A percentile compares a stretch with the other conserved stretches of the same genome.
These are phyloP conservation scores for Lampris megalopsis DNA, from an alignment of 2,113 vertebrate species.

Conservation along the genomic window DNA sequence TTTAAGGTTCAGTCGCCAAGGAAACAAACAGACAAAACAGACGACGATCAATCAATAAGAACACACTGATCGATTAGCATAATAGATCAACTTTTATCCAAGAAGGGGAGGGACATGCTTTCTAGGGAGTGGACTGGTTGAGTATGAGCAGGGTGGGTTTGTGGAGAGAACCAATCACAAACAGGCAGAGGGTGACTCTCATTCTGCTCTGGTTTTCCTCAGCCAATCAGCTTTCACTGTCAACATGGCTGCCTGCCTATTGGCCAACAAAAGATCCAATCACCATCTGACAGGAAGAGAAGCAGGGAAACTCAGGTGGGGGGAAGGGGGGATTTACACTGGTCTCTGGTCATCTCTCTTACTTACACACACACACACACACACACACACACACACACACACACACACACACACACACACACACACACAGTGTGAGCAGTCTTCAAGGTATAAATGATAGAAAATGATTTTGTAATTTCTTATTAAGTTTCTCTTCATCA, in stretches of 20 bases:
- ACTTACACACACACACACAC: constrained; percentile 17
- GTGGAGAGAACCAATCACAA: constrained; percentile 63
- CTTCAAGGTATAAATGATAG: constrained; percentile 77
- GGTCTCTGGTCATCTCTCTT: constrained; percentile 55
- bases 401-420: constrained; percentile 44
- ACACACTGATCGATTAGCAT: constrained; percentile 77
- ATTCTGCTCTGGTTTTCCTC: constrained; percentile 77
- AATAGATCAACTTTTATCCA: constrained; percentile 72
- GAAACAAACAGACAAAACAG: constrained; percentile 69
- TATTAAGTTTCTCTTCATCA: constrained; percentile 55
- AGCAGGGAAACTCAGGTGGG: constrained; percentile 50
- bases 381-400: constrained; percentile 31
- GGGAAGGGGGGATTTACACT: constrained; percentile 55
- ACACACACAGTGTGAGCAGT: constrained; percentile 79
- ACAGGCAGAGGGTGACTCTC: constrained; percentile 35
- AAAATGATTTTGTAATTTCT: constrained; percentile 75
- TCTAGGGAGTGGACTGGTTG: constrained; percentile 60
- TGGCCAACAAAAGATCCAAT: constrained; percentile 28
- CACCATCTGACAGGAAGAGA: constrained; percentile 5
- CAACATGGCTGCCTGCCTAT: constrained; percentile 42
- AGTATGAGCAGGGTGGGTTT: constrained; percentile 2
- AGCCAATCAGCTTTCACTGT: constrained; percentile 73
- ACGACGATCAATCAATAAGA: constrained; percentile 74
- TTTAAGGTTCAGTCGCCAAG: constrained; percentile 62
- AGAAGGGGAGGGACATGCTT: constrained; percentile 65